phyloP scores from a whole-genome alignment of 1,140 invertebrate species.

The Drosophila takahashii region DNA sequence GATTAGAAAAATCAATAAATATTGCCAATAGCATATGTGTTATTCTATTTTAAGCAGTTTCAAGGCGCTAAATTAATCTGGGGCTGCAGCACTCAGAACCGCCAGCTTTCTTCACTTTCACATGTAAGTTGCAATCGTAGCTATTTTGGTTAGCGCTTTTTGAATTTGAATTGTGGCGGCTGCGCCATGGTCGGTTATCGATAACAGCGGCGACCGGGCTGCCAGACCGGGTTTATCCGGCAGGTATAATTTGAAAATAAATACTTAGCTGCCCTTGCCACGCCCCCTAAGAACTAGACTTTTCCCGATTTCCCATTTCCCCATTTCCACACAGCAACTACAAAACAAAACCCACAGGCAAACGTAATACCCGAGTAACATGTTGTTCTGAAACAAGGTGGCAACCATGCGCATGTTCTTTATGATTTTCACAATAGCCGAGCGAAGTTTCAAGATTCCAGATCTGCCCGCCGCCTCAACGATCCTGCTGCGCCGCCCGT shows the following conservation, averaged over 20 bases:
- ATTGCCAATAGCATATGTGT: constrained; percentile 38
- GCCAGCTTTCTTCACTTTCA: constrained; percentile 8
- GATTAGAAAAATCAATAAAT: constrained; percentile 47
- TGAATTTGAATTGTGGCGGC: constrained; percentile 7
- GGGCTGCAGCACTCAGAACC: constrained; percentile 19
- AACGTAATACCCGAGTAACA: constrained; percentile 7
- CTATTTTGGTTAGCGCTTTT: background rate
- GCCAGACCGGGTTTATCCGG: background rate
- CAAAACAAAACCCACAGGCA: constrained; percentile 12
- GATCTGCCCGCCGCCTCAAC: constrained; percentile 13
- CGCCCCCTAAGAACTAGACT: too few relatives aligned
- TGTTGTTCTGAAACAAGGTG: constrained; percentile 49
- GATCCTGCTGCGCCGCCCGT: constrained; percentile 48
- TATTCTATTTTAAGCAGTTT: constrained; percentile 21
- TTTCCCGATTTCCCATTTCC: background rate
- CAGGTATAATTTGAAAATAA: constrained; percentile 3
- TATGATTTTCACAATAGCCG: constrained; percentile 63
- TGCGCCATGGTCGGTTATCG: constrained; percentile 10
- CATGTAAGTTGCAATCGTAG: constrained; percentile 18
- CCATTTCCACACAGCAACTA: background rate
- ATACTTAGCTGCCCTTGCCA: background rate
- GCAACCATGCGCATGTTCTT: constrained; percentile 59
- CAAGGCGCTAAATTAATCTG: constrained; percentile 35
- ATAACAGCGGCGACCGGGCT: constrained; percentile 1
- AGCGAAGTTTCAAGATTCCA: constrained; percentile 50